Evolutionary conservation across 2,888 invertebrate species (phyloP).

Genomic region (Nomada goodeniana): DNA sequence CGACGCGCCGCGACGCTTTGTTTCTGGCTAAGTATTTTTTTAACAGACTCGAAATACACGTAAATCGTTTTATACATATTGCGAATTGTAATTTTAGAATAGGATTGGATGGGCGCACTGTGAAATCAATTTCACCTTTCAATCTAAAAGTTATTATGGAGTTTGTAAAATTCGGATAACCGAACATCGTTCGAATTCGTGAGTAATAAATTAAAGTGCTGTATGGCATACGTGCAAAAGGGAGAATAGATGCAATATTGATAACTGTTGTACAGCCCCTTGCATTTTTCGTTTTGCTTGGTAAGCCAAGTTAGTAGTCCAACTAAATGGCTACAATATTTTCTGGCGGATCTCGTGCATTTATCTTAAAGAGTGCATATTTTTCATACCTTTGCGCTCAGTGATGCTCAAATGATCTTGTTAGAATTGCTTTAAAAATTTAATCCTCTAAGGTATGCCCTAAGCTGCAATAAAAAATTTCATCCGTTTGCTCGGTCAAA

Average conservation of each 20-base stretch:
- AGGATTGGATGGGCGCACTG: not conserved
- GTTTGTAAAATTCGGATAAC: not conserved
- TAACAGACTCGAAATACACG: too few relatives aligned
- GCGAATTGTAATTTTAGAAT: not conserved
- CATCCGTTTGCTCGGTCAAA: conserved; percentile 46
- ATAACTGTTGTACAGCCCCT: not conserved
- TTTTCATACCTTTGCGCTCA: not conserved
- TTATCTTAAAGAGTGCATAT: not conserved
- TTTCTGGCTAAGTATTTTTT: too few relatives aligned
- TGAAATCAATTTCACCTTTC: not conserved
- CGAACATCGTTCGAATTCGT: not conserved
- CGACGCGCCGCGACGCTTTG: too few relatives aligned
- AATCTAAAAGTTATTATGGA: not conserved
- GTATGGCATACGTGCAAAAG: not conserved
- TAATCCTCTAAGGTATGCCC: conserved; percentile 33
- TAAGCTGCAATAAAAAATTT: conserved; percentile 31
- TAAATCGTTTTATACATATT: too few relatives aligned
- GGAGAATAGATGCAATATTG: not conserved
- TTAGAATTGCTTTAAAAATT: conserved; percentile 40
- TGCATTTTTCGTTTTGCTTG: conserved; percentile 1
- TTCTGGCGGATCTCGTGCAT: not conserved
- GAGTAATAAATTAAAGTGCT: not conserved
- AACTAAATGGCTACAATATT: conserved; percentile 14
- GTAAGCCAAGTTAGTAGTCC: conserved; percentile 1
- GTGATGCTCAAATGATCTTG: conserved; percentile 26